These are phyloP conservation scores for Vireo altiloquus DNA, from an alignment of 2,113 vertebrate species.

Conservation along the genomic window DNA sequence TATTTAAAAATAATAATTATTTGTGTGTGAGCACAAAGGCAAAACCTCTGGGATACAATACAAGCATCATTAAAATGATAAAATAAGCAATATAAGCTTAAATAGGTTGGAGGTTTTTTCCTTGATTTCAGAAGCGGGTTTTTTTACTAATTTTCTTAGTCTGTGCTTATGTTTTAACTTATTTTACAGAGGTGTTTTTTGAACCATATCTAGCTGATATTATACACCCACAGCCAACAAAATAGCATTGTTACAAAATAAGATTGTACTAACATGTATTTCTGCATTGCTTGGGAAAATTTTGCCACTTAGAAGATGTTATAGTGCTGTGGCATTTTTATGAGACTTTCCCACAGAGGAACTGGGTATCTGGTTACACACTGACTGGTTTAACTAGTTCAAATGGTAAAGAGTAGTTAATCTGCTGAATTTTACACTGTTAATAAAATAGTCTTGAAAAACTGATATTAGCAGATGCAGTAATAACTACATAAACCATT, in stretches of 20 bases:
- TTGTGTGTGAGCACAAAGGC: neutral
- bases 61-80: neutral
- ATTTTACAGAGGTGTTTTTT: neutral
- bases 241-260: neutral
- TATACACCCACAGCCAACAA: neutral
- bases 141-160: neutral
- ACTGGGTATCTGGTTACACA: neutral
- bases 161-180: neutral
- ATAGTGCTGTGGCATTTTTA: neutral
- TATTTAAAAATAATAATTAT: neutral
- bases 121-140: neutral
- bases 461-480: neutral
- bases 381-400: neutral
- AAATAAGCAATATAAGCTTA: no score
- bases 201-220: neutral
- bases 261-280: neutral
- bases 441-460: neutral
- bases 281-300: neutral
- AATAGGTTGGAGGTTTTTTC: neutral
- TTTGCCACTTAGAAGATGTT: neutral
- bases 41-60: neutral
- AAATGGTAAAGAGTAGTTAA: neutral
- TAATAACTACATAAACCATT: neutral
- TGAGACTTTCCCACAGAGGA: neutral
- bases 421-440: neutral